Base-by-base conservation (phyloP, 2,797 vertebrate species). In the Hemitrygon akajei region DNA sequence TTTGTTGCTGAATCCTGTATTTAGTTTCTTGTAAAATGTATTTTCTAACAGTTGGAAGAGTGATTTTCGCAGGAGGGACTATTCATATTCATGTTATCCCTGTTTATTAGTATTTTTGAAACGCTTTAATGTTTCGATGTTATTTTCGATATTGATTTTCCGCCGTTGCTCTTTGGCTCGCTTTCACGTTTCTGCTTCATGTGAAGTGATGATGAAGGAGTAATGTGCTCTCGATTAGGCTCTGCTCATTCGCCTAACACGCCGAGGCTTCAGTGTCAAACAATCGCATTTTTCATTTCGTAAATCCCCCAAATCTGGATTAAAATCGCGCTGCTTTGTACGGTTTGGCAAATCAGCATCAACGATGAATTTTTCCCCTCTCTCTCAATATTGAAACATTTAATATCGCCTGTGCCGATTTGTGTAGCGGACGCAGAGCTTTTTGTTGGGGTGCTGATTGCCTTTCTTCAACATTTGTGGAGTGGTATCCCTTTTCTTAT, bases 221-320 rank as follows among this genome's bases (percentile, higher is more conserved):
- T 47, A 47, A 56, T 89, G 66, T 69, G 14, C 91, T 75, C 60
- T 34, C 30, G 25, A 75, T 11, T 14, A 66, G 37, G 27, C 27
- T 76, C 40, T 30, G 40, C 47, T 76, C 91, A 30, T 76, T 76
- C 27, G 71, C 20, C 27, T 76, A 40, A 93, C 40, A 16, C 47
- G 12, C 16, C 40, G 69, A 58, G 71, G 71, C 73, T 56, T 30
- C 71, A n/a, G 91, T 47, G 91, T 93, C 40, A 75, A 93, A 76
- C 91, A 75, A 30, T 93, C 37, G 27, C 37, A 40, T 56, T 47
- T 75, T 76, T 93, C 47, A 56, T 93, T 58, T 30, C 25, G 71
- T 30, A 75, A 92, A 47, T 27, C 91, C 25, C 89, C 69, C 91
- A 93, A 93, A 75, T 16, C 73, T 73, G 73, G 71, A 75, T 92